Evolutionary conservation across 2,888 invertebrate genomes (phyloP).

Genomic region (Nymphalis polychloros): DNA sequence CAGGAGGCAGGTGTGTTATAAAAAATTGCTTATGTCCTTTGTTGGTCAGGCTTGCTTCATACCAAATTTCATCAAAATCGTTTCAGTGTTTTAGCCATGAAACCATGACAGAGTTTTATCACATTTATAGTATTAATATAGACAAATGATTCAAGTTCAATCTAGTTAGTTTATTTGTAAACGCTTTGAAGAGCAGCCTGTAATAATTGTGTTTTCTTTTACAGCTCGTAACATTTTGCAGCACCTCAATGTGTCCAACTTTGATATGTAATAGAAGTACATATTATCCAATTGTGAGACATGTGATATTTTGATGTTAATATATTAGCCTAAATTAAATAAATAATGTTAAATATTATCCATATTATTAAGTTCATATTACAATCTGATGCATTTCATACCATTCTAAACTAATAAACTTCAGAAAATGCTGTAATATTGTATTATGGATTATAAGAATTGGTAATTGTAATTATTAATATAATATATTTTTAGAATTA

Average conservation of each 20-base stretch:
- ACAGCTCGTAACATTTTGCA: slow-evolving; percentile 91
- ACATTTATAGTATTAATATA: too few relatives aligned
- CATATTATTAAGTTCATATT: not conserved
- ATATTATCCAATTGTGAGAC: slow-evolving; percentile 24
- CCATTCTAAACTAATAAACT: not conserved
- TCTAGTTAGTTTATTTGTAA: too few relatives aligned
- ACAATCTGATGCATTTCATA: slow-evolving; percentile 4
- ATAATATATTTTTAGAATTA: not conserved
- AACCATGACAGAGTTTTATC: too few relatives aligned
- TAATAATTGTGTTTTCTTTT: slow-evolving; percentile 27
- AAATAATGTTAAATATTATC: not conserved
- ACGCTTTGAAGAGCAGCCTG: too few relatives aligned
- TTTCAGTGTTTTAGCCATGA: too few relatives aligned
- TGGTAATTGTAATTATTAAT: slow-evolving; percentile 5
- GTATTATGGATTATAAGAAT: not conserved
- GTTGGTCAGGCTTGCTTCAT: too few relatives aligned
- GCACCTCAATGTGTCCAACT: slow-evolving; percentile 90
- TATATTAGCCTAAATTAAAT: slow-evolving; percentile 11
- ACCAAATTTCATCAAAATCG: too few relatives aligned
- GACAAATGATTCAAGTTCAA: too few relatives aligned
- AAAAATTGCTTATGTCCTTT: too few relatives aligned
- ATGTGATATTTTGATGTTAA: slow-evolving; percentile 27
- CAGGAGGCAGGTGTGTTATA: too few relatives aligned
- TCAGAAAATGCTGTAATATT: not conserved
- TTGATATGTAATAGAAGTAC: slow-evolving; percentile 78